These are phyloP conservation scores for Dynastes hyllus DNA, from an alignment of 2,888 invertebrate species.

Conservation along the genomic window DNA sequence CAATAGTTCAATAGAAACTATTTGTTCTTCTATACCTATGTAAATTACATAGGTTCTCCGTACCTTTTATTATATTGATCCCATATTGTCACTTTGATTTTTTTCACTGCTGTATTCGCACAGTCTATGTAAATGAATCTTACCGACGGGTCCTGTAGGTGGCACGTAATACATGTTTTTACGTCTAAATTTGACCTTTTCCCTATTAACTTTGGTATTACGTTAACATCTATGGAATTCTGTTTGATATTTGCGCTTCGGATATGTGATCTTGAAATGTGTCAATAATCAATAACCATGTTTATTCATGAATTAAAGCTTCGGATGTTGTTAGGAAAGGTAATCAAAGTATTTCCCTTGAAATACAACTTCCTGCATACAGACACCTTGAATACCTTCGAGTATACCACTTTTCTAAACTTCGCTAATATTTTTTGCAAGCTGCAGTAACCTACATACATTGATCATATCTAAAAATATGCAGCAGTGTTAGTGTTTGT, in stretches of 20 bases:
- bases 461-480: background rate
- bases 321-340: background rate
- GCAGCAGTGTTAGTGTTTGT: background rate
- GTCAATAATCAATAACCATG: slow-evolving; percentile 20
- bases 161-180: background rate
- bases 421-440: background rate
- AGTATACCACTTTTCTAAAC: background rate
- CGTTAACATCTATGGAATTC: slow-evolving; percentile 4
- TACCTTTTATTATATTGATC: no score
- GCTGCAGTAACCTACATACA: background rate
- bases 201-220: background rate
- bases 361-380: no score
- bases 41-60: no score
- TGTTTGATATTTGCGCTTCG: background rate
- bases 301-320: background rate
- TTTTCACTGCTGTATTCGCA: background rate
- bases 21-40: no score
- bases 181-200: slow-evolving; percentile 27
- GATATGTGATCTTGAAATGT: slow-evolving; percentile 17
- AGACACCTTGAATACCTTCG: no score
- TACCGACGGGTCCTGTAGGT: slow-evolving; percentile 16
- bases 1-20: slow-evolving; percentile 3
- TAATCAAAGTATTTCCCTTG: no score
- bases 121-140: background rate
- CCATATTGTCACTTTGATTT: no score